Base-by-base conservation (phyloP, 1,140 invertebrate genomes). In the Micrasema minimum region DNA sequence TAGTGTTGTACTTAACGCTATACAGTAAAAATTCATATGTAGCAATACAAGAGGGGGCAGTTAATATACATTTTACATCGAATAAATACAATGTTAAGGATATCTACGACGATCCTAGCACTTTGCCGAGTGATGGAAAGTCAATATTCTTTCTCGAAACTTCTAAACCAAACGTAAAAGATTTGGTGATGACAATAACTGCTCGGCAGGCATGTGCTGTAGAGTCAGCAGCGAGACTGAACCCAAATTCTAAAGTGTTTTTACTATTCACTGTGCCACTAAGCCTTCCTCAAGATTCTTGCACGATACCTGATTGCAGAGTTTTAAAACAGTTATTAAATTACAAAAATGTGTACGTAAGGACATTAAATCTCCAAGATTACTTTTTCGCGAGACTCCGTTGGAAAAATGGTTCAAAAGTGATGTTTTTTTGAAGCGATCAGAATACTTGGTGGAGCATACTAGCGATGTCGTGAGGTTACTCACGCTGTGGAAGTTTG, bases 401-500 rank as follows among this genome's bases (percentile, higher is more conserved):
- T 71, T 88, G 0, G 80, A 86, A 22, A 7, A 79, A 2, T 88
- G 86, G 86, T 87, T 83, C 61, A 45, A 62, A 0, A 77, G 72
- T 6, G 82, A 81, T 0, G 71, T 77, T 2, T n/a, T n/a, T n/a
- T 67, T 88, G 0, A 78, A 72, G 22, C 82, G 76, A 0, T 86
- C 85, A 55, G 53, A 70, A 3, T 87, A 84, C 83, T 83, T 83
- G 0, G 78, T 45, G 45, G 82, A 76, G 79, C 85, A 81, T 75
- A 87, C 82, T 80, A 85, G 79, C 18, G 87, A 88, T 71, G 80
- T 86, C 9, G 71, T 88, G 5, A 77, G 88, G 51, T 88, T 85
- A 62, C 72, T 87, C 0, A 84, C 86, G 0, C 76, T 89, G 0
- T 89, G 86, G 86, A 88, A 87, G 73, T 87, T 83, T 14, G 87